A percentile compares a stretch with the other conserved stretches of the same genome.
Conservation (phyloP, 2,797 vertebrate genomes). For the Babyrousa celebensis region DNA sequence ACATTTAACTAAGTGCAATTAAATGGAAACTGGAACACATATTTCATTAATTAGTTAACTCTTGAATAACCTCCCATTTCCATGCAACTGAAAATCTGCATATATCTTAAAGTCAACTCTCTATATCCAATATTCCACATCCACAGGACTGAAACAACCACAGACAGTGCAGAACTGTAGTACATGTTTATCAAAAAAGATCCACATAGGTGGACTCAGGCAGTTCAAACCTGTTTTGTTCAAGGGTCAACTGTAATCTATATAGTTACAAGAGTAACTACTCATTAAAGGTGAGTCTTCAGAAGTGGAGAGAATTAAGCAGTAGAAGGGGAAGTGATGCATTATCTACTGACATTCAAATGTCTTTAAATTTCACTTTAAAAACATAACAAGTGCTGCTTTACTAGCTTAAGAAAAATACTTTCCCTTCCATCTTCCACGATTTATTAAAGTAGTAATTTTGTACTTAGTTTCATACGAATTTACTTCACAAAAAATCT, state of each 20-base stretch:
- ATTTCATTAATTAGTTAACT: constrained; percentile 27
- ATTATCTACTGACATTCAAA: constrained; percentile 42
- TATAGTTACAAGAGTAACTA: background rate
- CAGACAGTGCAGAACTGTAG: background rate
- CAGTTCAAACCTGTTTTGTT: background rate
- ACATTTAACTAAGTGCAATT: constrained; percentile 40
- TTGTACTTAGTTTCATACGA: background rate
- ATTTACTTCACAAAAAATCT: background rate
- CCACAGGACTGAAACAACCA: background rate
- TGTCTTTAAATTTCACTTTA: constrained; percentile 49
- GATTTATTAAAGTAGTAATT: constrained; percentile 17
- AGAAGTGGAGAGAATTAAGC: background rate
- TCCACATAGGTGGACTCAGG: background rate
- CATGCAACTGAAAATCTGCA: background rate
- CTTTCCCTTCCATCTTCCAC: background rate
- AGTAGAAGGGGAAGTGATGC: background rate
- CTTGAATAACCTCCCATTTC: background rate
- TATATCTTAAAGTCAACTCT: background rate
- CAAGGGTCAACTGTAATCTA: background rate
- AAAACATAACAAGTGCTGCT: background rate
- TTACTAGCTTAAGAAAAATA: constrained; percentile 42
- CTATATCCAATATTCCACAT: background rate
- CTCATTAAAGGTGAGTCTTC: background rate
- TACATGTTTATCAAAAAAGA: background rate
- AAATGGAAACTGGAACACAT: background rate